These are phyloP conservation scores for Stegastes partitus DNA, from an alignment of 2,113 vertebrate species.

Conservation along the genomic window DNA sequence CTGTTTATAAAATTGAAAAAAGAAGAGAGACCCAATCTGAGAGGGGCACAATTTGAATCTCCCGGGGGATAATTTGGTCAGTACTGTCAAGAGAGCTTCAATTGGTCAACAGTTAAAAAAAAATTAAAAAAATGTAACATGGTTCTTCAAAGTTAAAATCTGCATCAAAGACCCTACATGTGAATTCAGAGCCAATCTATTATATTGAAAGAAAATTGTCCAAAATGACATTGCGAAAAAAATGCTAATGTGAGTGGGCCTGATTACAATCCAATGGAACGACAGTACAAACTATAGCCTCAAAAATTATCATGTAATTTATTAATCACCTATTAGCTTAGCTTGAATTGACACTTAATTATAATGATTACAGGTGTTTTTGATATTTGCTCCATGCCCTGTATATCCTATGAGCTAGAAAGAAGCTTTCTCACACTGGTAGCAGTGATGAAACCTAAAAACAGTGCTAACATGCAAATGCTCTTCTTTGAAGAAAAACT, in stretches of 20 bases:
- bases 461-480: conserved; percentile 50
- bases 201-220: too few relatives aligned
- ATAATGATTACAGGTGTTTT: conserved; percentile 18
- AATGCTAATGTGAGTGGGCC: neutral
- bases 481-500: conserved; percentile 33
- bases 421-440: conserved; percentile 29
- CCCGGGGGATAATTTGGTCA: too few relatives aligned
- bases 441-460: conserved; percentile 44
- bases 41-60: too few relatives aligned
- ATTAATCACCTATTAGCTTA: neutral
- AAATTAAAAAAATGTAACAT: too few relatives aligned
- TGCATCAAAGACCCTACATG: neutral
- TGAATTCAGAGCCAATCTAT: neutral
- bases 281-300: neutral
- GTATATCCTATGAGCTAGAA: conserved; percentile 11
- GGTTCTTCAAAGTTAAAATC: neutral
- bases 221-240: too few relatives aligned
- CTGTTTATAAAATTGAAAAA: neutral
- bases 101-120: neutral
- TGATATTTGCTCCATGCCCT: conserved; percentile 31
- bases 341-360: neutral
- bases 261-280: neutral
- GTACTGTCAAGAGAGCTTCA: neutral
- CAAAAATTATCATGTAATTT: too few relatives aligned
- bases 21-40: neutral